Evolutionary conservation across 2,113 vertebrate species (phyloP).

Genomic region (Pteronura brasiliensis): DNA sequence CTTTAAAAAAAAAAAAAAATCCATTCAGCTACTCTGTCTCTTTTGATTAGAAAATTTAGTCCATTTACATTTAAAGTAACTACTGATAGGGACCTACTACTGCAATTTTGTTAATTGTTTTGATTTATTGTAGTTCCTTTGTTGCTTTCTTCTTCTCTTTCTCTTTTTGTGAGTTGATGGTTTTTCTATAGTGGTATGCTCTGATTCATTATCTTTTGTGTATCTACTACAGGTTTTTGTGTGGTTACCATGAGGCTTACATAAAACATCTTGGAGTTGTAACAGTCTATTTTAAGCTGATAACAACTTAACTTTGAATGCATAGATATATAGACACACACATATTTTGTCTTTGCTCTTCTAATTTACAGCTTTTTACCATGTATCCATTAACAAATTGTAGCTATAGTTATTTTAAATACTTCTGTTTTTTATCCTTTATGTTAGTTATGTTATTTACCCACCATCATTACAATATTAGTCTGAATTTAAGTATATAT

Average conservation of each 20-base stretch:
- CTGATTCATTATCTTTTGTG: background rate
- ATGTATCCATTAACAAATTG: background rate
- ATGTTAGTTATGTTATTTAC: background rate
- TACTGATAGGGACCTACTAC: background rate
- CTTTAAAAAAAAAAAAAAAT: background rate
- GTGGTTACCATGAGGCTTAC: background rate
- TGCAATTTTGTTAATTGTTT: background rate
- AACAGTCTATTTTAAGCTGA: background rate
- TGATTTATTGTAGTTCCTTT: background rate
- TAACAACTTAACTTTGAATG: background rate
- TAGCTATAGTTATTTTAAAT: background rate
- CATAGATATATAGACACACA: background rate
- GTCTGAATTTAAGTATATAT: background rate
- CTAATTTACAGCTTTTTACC: background rate
- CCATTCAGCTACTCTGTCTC: background rate
- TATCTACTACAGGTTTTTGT: background rate
- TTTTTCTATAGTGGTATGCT: background rate
- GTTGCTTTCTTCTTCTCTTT: background rate
- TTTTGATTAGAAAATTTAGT: background rate
- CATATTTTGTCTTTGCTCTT: background rate
- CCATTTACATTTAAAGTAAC: background rate
- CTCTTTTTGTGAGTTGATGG: background rate
- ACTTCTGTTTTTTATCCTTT: background rate
- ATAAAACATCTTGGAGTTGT: background rate
- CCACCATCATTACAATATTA: background rate